These are phyloP conservation scores for Amaurobius ferox DNA, from an alignment of 2,888 invertebrate species.

Conservation along the genomic window DNA sequence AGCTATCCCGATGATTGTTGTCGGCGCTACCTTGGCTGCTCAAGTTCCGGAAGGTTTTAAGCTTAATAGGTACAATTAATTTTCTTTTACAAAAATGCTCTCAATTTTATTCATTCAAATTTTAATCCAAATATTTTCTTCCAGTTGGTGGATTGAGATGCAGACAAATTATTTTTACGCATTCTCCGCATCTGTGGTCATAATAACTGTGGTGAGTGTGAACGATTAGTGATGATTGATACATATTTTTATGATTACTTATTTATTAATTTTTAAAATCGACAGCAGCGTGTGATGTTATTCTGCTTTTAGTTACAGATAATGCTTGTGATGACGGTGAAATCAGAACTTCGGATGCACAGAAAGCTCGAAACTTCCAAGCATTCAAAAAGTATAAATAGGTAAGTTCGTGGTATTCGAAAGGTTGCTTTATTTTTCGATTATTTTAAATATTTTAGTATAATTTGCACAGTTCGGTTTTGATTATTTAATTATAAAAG, in stretches of 20 bases:
- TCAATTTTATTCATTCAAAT: neutral
- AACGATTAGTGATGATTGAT: too few relatives aligned
- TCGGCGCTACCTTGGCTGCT: slow-evolving; percentile 71
- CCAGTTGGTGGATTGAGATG: slow-evolving; percentile 68
- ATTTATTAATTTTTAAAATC: neutral
- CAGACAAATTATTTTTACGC: slow-evolving; percentile 70
- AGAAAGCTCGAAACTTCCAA: slow-evolving; percentile 51
- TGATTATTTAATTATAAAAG: too few relatives aligned
- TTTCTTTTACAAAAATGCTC: neutral
- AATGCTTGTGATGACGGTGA: slow-evolving; percentile 64
- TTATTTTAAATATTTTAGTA: too few relatives aligned
- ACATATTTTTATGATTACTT: neutral
- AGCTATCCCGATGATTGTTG: slow-evolving; percentile 72
- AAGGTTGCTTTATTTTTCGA: too few relatives aligned
- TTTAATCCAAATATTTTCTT: too few relatives aligned
- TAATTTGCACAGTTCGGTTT: too few relatives aligned
- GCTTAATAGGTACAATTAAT: slow-evolving; percentile 45
- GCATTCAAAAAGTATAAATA: slow-evolving; percentile 57
- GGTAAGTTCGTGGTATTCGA: too few relatives aligned
- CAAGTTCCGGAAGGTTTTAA: slow-evolving; percentile 71
- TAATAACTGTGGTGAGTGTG: slow-evolving; percentile 63
- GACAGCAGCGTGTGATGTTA: too few relatives aligned
- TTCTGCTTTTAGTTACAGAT: slow-evolving; percentile 42
- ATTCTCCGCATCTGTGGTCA: slow-evolving; percentile 50
- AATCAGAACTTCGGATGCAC: slow-evolving; percentile 57